Percentiles rank a stretch among this genome's conserved stretches.
phyloP scores from a whole-genome alignment of 2,113 vertebrate species.

The Eupsittula cactorum region DNA sequence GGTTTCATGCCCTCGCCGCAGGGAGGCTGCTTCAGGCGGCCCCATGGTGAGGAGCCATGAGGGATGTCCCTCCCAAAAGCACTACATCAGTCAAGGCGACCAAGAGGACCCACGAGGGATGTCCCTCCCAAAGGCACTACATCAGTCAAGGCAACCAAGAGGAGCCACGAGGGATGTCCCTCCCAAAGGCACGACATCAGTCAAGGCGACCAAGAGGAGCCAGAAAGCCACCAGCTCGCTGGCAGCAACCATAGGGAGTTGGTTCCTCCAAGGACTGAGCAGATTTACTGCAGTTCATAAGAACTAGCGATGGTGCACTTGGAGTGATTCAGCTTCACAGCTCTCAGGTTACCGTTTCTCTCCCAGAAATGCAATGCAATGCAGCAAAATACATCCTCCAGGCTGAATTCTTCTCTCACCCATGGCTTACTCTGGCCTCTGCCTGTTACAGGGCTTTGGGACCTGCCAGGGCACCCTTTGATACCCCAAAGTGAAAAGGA shows the following conservation, averaged over 20 bases:
- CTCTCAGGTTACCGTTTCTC: neutral
- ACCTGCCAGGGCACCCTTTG: rapidly evolving
- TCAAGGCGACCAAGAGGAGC: neutral
- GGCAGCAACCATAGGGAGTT: neutral
- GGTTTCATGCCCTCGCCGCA: rapidly evolving
- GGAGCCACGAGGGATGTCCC: neutral
- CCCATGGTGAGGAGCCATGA: neutral
- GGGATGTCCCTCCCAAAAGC: neutral
- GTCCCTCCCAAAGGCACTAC: neutral
- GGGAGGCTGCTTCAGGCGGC: neutral
- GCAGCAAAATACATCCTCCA: neutral
- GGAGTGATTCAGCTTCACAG: neutral
- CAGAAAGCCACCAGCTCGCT: neutral
- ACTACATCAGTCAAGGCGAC: neutral
- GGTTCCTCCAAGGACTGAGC: neutral
- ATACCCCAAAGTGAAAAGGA: neutral
- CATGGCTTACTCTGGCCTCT: neutral
- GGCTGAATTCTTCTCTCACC: neutral
- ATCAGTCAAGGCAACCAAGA: neutral
- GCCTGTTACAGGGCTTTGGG: neutral
- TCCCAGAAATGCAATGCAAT: neutral
- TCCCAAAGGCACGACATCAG: neutral
- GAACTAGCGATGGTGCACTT: neutral
- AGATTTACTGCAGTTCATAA: neutral
- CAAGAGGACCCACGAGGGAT: neutral